Percentiles rank a stretch among this genome's conserved stretches.
Evolutionary conservation across 2,113 vertebrate species (phyloP).

Genomic region (Thryonomys swinderianus): DNA sequence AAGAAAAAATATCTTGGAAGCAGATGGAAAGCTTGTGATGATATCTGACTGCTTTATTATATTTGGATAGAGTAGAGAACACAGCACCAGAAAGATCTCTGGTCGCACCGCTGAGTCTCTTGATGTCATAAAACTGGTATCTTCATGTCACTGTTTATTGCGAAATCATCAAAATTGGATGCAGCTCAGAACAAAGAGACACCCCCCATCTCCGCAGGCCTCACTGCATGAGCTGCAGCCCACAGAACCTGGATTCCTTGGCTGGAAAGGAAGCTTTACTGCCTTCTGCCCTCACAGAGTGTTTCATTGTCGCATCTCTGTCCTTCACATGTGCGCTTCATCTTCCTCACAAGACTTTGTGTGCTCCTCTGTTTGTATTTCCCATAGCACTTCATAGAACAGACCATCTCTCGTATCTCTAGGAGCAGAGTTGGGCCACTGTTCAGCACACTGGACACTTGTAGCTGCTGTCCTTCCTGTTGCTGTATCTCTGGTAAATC

Average conservation of each 20-base stretch:
- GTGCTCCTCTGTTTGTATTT: not conserved
- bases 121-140: not conserved
- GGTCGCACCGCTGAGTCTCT: not conserved
- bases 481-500: not conserved
- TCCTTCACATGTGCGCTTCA: not conserved
- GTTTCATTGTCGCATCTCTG: conserved; percentile 11
- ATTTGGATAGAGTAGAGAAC: not conserved
- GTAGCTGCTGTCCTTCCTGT: not conserved
- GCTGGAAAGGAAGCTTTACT: not conserved
- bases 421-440: not conserved
- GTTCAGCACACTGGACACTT: not conserved
- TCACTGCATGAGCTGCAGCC: not conserved
- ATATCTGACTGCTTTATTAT: not conserved
- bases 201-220: not conserved
- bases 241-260: not conserved
- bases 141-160: conserved; percentile 8
- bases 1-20: not conserved
- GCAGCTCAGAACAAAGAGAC: not conserved
- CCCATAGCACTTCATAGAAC: not conserved
- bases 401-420: not conserved
- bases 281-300: not conserved
- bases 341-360: conserved; percentile 3
- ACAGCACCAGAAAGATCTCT: not conserved
- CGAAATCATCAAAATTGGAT: conserved; percentile 31
- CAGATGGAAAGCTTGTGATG: not conserved